Evolutionary conservation across 1,140 invertebrate species (phyloP).

Genomic region (Sycophaga agraensis): DNA sequence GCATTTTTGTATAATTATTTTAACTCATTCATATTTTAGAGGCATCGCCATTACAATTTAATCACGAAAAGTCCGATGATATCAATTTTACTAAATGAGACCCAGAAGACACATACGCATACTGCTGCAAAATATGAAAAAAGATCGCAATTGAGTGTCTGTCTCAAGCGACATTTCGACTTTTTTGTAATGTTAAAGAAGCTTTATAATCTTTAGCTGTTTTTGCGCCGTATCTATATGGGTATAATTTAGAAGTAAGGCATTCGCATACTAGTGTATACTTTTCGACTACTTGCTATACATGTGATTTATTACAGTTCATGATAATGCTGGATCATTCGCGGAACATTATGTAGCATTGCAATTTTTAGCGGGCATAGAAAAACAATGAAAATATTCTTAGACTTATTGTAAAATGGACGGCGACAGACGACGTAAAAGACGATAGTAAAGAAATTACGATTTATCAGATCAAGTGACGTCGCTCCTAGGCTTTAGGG

Average conservation of each 20-base stretch:
- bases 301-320: not conserved
- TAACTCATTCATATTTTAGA: not conserved
- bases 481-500: not conserved
- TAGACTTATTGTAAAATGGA: too few species aligned
- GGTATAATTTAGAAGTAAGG: too few species aligned
- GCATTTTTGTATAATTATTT: conserved; percentile 16
- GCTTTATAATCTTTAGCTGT: too few species aligned
- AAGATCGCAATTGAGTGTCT: too few species aligned
- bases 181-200: too few species aligned
- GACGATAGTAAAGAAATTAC: not conserved
- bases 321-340: conserved; percentile 3
- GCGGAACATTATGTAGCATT: not conserved
- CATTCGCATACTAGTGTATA: not conserved
- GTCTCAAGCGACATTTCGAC: too few species aligned
- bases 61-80: not conserved
- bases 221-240: too few species aligned
- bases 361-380: not conserved
- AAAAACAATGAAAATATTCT: not conserved
- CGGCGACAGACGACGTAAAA: not conserved
- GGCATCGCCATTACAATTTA: not conserved
- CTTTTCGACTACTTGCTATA: not conserved
- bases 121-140: too few species aligned
- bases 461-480: not conserved
- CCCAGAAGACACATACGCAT: too few species aligned
- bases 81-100: too few species aligned